Conservation (phyloP, 2,888 invertebrate species). For the Branchellion lobata region DNA sequence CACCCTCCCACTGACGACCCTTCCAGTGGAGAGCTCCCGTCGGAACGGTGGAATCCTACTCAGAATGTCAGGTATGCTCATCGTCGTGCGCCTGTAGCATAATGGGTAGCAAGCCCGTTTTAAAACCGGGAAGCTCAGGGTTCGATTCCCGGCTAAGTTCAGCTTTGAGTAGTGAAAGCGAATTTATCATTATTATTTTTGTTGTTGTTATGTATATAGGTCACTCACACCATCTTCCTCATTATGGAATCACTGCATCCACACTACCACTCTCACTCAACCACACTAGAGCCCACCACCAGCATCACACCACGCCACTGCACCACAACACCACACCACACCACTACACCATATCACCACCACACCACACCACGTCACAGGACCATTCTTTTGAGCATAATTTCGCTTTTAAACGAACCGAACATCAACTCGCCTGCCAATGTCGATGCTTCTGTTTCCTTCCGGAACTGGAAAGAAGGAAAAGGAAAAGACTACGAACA, state of each 20-base stretch:
- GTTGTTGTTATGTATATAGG: too few relatives aligned
- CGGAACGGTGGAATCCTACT: slow-evolving; percentile 99
- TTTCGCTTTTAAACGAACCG: slow-evolving; percentile 98
- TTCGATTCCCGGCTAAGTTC: too few relatives aligned
- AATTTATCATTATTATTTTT: too few relatives aligned
- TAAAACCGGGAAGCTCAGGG: too few relatives aligned
- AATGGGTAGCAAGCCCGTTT: too few relatives aligned
- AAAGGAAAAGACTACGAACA: slow-evolving; percentile 96
- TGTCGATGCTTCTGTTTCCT: slow-evolving; percentile 99
- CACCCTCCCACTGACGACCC: slow-evolving; percentile 99
- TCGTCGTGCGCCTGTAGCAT: too few relatives aligned
- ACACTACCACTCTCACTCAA: neutral
- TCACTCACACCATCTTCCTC: too few relatives aligned
- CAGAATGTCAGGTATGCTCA: slow-evolving; percentile 78
- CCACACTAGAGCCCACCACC: neutral
- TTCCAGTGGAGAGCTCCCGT: slow-evolving; percentile 95
- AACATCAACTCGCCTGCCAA: slow-evolving; percentile 99
- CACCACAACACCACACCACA: neutral
- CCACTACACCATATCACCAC: neutral
- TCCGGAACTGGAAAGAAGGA: slow-evolving; percentile 86
- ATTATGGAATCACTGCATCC: too few relatives aligned
- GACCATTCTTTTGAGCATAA: slow-evolving; percentile 94
- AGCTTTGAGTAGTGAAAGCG: too few relatives aligned
- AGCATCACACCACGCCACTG: neutral
- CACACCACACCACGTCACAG: slow-evolving; percentile 61